Base-by-base conservation (phyloP, 2,888 invertebrate genomes). In the Cerastis leucographa region DNA sequence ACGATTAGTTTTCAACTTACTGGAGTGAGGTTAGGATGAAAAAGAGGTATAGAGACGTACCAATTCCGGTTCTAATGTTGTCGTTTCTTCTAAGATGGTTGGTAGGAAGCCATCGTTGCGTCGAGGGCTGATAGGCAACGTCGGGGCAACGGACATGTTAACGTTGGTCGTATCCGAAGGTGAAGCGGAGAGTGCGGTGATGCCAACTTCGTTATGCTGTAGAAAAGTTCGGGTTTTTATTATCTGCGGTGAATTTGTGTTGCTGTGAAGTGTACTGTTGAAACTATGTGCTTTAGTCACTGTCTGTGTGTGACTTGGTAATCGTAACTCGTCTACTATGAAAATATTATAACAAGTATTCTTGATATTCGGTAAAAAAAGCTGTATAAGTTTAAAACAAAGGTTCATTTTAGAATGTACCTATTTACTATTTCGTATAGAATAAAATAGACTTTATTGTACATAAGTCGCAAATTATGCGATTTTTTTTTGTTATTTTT, bases 121-220 rank as follows among this genome's bases (percentile, higher is more conserved):
- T 56, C 95, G 90, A 2, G 94, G 92, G 69, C 84, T 90, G 29
- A 89, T 84, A 0, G 91, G 90, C 5, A 88, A 42, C 0, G 82
- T 86, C 4, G 92, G 90, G 42, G 89, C 90, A 19, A 90, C 86
- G 0, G 94, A 92, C 73, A 90, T 87, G 80, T 94, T 94, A 56
- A 94, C 89, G 78, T 91, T 93, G 59, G 89, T 93, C 0, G 94
- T 89, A 84, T 95, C 95, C 0, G 96, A 94, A 5, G 94, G 94
- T 0, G 94, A 91, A 73, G 94, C 95, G 1, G 94, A 92, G 81
- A 94, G 94, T 12, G 95, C 95, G 19, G 95, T 95, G 81, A 96
- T 96, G 84, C 95, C 94, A 83, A 96, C 94, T 87, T 95, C 94
- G 83, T 94, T 92, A 72, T 94, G 95, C 93, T 94, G 90, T 71